phyloP scores from a whole-genome alignment of 2,113 vertebrate species.

The Muntiacus reevesi region DNA sequence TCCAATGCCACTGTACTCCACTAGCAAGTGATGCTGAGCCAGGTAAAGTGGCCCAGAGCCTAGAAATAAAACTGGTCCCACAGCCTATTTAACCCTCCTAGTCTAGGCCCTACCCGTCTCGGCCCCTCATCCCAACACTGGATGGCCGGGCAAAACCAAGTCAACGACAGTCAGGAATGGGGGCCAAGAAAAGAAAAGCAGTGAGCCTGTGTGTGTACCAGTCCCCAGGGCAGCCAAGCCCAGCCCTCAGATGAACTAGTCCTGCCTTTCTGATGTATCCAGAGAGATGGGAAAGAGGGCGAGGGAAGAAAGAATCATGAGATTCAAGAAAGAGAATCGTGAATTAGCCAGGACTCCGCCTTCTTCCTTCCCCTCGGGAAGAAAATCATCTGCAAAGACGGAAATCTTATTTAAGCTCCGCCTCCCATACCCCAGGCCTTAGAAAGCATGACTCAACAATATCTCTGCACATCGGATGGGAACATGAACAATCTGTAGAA shows the following conservation, averaged over 20 bases:
- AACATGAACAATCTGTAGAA: accelerated
- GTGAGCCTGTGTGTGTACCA: accelerated
- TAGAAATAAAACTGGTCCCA: not conserved
- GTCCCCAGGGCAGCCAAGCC: not conserved
- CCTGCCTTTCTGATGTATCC: not conserved
- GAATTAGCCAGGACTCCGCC: not conserved
- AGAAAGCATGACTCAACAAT: not conserved
- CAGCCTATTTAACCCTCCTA: not conserved
- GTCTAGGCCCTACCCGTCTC: not conserved
- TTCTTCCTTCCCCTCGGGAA: not conserved
- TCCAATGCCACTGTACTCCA: not conserved
- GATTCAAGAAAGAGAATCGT: not conserved
- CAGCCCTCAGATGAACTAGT: not conserved
- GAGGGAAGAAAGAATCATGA: not conserved
- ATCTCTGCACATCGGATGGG: not conserved
- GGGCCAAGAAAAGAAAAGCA: no score
- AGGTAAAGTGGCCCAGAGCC: not conserved
- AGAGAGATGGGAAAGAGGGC: not conserved
- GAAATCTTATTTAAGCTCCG: not conserved
- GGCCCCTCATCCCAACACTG: not conserved
- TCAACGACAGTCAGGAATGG: not conserved
- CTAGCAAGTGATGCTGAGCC: not conserved
- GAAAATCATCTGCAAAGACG: not conserved
- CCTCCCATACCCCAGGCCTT: not conserved
- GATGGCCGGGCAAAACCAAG: not conserved